These are phyloP conservation scores for Karalla daura DNA, from an alignment of 2,797 vertebrate species.

Conservation along the genomic window DNA sequence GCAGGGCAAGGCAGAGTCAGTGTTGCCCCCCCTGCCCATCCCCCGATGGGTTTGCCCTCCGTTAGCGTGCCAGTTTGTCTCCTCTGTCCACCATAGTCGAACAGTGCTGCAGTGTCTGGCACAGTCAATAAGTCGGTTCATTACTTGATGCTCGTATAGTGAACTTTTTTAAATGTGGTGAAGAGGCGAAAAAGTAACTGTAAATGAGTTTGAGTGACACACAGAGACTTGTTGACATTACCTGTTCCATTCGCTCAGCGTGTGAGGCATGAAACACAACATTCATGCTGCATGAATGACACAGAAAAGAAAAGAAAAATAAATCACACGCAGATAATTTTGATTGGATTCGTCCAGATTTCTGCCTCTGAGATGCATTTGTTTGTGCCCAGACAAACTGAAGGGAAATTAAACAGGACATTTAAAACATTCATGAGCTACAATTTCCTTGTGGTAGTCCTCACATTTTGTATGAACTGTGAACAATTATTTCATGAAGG, in stretches of 20 bases:
- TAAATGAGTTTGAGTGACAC: constrained; percentile 53
- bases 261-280: background rate
- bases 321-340: background rate
- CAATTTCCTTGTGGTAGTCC: background rate
- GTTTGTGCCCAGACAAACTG: background rate
- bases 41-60: too few species aligned
- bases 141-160: constrained; percentile 36
- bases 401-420: background rate
- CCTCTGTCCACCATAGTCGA: constrained; percentile 46
- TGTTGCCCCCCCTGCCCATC: too few species aligned
- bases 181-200: constrained; percentile 23
- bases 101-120: constrained; percentile 53
- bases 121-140: constrained; percentile 58
- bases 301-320: constrained; percentile 5
- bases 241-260: constrained; percentile 51
- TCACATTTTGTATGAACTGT: background rate
- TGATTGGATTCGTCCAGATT: background rate
- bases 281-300: background rate
- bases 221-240: constrained; percentile 48
- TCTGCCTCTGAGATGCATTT: background rate
- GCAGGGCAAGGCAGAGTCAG: constrained; percentile 50
- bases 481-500: background rate
- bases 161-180: constrained; percentile 31
- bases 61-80: constrained; percentile 62
- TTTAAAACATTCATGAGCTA: background rate